A percentile compares a stretch with the other conserved stretches of the same genome.
Evolutionary conservation across 2,113 vertebrate species (phyloP).

Genomic region (Corythaeola cristata): DNA sequence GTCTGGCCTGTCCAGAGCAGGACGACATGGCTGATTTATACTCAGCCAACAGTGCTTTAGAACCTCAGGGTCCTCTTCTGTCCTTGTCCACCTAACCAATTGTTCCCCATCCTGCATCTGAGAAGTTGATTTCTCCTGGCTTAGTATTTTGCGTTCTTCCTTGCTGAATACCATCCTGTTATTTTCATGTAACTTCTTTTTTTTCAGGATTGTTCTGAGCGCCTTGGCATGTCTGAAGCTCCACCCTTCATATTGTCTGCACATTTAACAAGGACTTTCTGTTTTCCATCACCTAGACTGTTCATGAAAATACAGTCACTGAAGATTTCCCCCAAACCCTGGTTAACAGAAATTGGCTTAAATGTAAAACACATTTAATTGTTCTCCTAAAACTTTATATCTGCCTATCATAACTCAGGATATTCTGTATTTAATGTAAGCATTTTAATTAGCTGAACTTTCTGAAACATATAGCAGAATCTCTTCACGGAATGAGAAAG

Average conservation of each 20-base stretch:
- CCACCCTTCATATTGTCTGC: constrained; percentile 27
- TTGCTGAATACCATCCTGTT: not conserved
- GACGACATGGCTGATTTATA: not conserved
- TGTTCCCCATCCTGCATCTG: not conserved
- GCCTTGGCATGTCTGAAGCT: not conserved
- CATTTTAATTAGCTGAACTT: not conserved
- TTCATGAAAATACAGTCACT: not conserved
- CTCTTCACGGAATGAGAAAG: not conserved
- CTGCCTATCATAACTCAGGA: not conserved
- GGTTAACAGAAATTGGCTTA: not conserved
- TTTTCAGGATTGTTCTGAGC: not conserved
- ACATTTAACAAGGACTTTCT: not conserved
- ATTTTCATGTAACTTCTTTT: not conserved
- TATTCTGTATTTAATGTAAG: not conserved
- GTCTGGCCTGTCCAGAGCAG: not conserved
- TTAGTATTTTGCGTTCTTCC: not conserved
- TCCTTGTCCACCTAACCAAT: not conserved
- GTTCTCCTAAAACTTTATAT: not conserved
- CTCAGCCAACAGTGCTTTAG: not conserved
- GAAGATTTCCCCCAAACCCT: not conserved
- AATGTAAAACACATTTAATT: not conserved
- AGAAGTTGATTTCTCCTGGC: not conserved
- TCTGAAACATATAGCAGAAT: not conserved
- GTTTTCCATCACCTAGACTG: not conserved
- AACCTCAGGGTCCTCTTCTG: not conserved